Base-by-base conservation (phyloP, 2,113 vertebrate species). In the Psittacula cyanocephala region DNA sequence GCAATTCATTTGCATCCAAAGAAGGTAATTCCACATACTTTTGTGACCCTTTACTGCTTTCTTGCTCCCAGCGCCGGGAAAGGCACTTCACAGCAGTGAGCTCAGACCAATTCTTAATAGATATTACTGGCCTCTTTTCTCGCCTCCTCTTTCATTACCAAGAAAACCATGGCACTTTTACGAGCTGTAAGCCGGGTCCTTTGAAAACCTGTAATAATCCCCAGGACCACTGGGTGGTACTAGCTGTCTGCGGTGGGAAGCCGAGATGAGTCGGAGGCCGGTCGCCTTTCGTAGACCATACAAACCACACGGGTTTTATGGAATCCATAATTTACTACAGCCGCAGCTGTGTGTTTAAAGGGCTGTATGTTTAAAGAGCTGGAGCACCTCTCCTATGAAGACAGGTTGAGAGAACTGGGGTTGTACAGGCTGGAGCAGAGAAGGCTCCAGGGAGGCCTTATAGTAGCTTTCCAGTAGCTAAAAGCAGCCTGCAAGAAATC, bases 141-240 rank as follows among this genome's bases (percentile, higher is more conserved):
- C 25, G 3, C 31, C 10, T 7, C 33, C 78, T 33, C 41, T 46
- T 11, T 23, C 55, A 3, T n/a, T 15, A 20, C 44, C 44, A 28
- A 7, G 47, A 16, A 12, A 68, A 4, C 3, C n/a, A 0, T 2
- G 4, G 7, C 37, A 0, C 8, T 65, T 46, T 35, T 2, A 23
- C 1, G 0, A 44, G 19, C 4, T 2, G 5, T 0, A 17, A 28
- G 15, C 3, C 10, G 49, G 27, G 6, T 41, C 7, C 3, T 16
- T 6, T 7, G 35, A 29, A 41, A 22, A 24, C 4, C 7, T 88
- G 91, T 44, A 96, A 83, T 77, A 57, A 13, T 20, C 3, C 3
- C 6, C 9, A 2, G 1, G 3, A 12, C 97, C 98, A 97, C 98
- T 79, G 41, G 97, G 89, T 97, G 98, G 98, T 85, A 86, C 33